These are phyloP conservation scores for Ictalurus punctatus DNA, from an alignment of 2,113 vertebrate genomes.

Conservation along the genomic window DNA sequence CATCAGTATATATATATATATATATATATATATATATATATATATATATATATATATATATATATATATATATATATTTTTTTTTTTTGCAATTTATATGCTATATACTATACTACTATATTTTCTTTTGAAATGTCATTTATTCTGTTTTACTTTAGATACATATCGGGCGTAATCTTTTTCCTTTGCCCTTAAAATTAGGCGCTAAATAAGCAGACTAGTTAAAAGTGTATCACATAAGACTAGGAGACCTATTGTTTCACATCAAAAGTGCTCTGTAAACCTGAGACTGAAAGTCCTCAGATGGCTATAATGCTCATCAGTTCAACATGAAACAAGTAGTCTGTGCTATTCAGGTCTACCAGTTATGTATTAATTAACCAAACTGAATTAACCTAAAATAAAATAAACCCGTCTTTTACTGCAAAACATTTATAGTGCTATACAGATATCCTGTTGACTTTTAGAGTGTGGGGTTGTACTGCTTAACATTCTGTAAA, in stretches of 20 bases:
- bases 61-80: background rate
- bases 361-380: background rate
- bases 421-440: background rate
- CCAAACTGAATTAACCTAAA: conserved; percentile 15
- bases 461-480: background rate
- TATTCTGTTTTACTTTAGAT: background rate
- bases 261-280: conserved; percentile 27
- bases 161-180: background rate
- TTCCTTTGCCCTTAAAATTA: background rate
- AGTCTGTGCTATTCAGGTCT: conserved; percentile 9
- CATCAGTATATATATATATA: background rate
- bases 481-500: conserved; percentile 6
- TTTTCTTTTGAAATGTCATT: background rate
- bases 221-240: conserved; percentile 12
- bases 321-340: background rate
- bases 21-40: too few relatives aligned
- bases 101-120: conserved; percentile 6
- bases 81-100: conserved; percentile 20
- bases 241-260: conserved; percentile 36
- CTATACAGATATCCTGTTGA: background rate
- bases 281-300: conserved; percentile 29
- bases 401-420: background rate
- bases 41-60: too few relatives aligned
- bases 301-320: conserved; percentile 21
- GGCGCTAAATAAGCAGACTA: conserved; percentile 28